A percentile compares a stretch with the other conserved stretches of the same genome.
These are phyloP conservation scores for Sinelater perroti DNA, from an alignment of 2,888 invertebrate genomes.

Conservation along the genomic window DNA sequence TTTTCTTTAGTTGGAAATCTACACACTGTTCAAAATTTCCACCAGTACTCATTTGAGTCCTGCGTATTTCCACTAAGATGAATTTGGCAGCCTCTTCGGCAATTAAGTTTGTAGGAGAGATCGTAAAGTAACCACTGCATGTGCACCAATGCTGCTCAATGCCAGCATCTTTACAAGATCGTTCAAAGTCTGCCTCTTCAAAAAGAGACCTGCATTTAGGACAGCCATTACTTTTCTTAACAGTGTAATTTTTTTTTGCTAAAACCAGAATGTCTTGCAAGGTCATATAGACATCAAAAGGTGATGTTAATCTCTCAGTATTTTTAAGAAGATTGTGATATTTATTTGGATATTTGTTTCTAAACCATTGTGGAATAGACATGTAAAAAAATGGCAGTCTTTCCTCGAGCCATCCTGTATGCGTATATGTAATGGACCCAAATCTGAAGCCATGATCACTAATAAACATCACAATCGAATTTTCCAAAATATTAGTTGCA, in stretches of 20 bases:
- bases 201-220: conserved; percentile 73
- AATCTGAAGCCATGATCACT: conserved; percentile 85
- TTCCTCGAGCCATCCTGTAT: conserved; percentile 82
- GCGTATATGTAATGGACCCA: conserved; percentile 73
- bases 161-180: conserved; percentile 74
- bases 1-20: conserved; percentile 51
- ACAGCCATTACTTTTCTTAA: conserved; percentile 64
- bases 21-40: conserved; percentile 48
- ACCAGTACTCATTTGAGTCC: conserved; percentile 33
- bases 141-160: conserved; percentile 80
- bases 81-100: conserved; percentile 65
- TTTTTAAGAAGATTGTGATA: conserved; percentile 69
- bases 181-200: conserved; percentile 63
- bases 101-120: conserved; percentile 61
- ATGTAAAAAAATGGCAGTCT: conserved; percentile 78
- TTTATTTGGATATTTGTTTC: conserved; percentile 64
- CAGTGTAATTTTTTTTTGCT: conserved; percentile 58
- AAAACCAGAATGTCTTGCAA: conserved; percentile 70
- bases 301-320: conserved; percentile 74
- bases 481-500: conserved; percentile 67
- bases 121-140: conserved; percentile 68
- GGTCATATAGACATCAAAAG: conserved; percentile 81
- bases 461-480: conserved; percentile 75
- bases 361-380: conserved; percentile 73
- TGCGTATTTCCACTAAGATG: conserved; percentile 55